Percentiles rank a stretch among this genome's conserved stretches.
phyloP scores from a whole-genome alignment of 23 tunicate species.

The Pegea sp. region DNA sequence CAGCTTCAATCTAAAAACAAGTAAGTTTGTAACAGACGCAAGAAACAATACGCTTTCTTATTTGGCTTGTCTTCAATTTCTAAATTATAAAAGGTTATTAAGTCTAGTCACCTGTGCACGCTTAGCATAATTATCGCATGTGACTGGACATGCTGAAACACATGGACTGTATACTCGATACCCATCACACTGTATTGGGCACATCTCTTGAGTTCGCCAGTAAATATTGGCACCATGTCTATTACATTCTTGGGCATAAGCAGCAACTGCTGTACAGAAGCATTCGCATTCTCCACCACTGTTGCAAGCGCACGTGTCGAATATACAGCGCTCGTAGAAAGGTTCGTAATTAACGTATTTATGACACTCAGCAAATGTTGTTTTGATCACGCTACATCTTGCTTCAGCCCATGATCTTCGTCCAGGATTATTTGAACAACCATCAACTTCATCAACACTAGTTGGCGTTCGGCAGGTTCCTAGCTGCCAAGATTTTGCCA shows the following conservation, averaged over 20 bases:
- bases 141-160: conserved; percentile 83
- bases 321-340: conserved; percentile 78
- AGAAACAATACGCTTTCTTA: too few species aligned
- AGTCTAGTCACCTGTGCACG: conserved; percentile 44
- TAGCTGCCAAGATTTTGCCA: conserved; percentile 79
- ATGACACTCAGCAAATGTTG: conserved; percentile 77
- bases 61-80: too few species aligned
- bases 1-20: conserved; percentile 50
- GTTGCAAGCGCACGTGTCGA: conserved; percentile 88
- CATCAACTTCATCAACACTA: conserved; percentile 67
- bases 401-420: conserved; percentile 94
- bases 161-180: conserved; percentile 82
- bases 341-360: conserved; percentile 56
- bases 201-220: conserved; percentile 91
- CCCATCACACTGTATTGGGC: conserved; percentile 92
- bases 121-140: conserved; percentile 64
- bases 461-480: conserved; percentile 72
- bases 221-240: conserved; percentile 68
- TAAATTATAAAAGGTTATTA: neutral
- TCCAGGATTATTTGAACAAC: conserved; percentile 59
- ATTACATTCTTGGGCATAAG: conserved; percentile 93
- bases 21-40: too few species aligned
- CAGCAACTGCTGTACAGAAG: conserved; percentile 89
- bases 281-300: conserved; percentile 95
- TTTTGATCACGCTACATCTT: conserved; percentile 66